phyloP scores from a whole-genome alignment of 2,888 invertebrate genomes.

The Cyclophora punctaria region DNA sequence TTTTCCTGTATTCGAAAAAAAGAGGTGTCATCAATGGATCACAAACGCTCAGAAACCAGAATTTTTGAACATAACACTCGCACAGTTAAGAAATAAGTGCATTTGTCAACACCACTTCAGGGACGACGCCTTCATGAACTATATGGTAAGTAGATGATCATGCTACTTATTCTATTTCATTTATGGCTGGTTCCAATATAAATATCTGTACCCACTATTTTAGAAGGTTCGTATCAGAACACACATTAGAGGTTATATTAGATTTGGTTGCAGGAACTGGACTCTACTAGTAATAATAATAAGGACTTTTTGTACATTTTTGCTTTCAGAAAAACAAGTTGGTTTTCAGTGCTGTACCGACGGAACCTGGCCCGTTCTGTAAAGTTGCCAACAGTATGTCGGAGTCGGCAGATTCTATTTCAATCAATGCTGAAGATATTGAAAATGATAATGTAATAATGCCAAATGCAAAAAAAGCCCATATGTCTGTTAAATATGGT shows the following conservation, averaged over 20 bases:
- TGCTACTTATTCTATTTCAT: too few species aligned
- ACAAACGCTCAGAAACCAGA: conserved; percentile 68
- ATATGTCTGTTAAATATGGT: conserved; percentile 52
- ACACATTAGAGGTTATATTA: too few species aligned
- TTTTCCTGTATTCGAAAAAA: conserved; percentile 75
- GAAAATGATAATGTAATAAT: conserved; percentile 41
- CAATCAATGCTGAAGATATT: conserved; percentile 49
- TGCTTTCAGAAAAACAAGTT: conserved; percentile 69
- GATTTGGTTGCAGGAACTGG: too few species aligned
- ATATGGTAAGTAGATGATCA: conserved; percentile 40
- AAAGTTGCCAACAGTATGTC: conserved; percentile 1
- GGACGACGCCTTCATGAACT: conserved; percentile 70
- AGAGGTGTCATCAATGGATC: conserved; percentile 76
- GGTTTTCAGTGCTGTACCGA: conserved; percentile 72
- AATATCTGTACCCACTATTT: too few species aligned
- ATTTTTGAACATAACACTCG: conserved; percentile 69
- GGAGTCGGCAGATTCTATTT: conserved; percentile 15
- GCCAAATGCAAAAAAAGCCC: conserved; percentile 46
- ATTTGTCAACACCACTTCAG: conserved; percentile 77
- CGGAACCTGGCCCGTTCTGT: conserved; percentile 60
- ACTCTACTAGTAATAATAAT: too few species aligned
- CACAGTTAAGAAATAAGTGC: conserved; percentile 76
- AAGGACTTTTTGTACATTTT: background rate
- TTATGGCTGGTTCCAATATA: too few species aligned
- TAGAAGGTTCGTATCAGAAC: too few species aligned